Evolutionary conservation across 2,113 vertebrate genomes (phyloP), one percentile per base, ranked within the genome.

Genomic region (Pachypanchax playfairii): DNA sequence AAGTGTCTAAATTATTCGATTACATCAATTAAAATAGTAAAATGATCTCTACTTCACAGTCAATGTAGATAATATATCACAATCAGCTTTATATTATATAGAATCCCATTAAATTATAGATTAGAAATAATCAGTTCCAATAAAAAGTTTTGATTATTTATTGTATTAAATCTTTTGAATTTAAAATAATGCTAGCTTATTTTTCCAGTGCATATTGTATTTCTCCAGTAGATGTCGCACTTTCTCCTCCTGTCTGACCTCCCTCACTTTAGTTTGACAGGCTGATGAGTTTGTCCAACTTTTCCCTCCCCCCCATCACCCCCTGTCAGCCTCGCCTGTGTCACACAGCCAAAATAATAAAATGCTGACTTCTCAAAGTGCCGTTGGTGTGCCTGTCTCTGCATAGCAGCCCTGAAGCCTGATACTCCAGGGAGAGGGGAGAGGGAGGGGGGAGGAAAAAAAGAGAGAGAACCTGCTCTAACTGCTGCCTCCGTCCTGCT

Each of bases 361-460:
- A 85, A 79, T 80, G 88, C 84, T 88, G 82, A 91, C 78, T 65
- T 87, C 70, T 87, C 80, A 78, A 78, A 82, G 72, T 81, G 73
- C 70, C 8, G 42, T 54, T 62, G 57, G 74, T 81, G 61, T 85
- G 56, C 54, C 63, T 58, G 71, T 70, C 77, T 87, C 78, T 84
- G 83, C 87, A 85, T 6, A 73, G 80, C 67, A 55, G 63, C 64
- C 43, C 25, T 70, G 73, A 79, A 67, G 77, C 59, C 56, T 73
- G 83, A 77, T 67, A 57, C 53, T 41, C 1, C 22, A 41, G 59
- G 25, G 22, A 53, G 79, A 46, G 56, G 42, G 20, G 57, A 11
- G 29, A 12, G 39, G 12, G 75, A 18, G 29, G 68, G 43, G 18
- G 44, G 57, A 17, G 17, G 21, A 43, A 75, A 53, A 70, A 68